Evolutionary conservation across 2,113 vertebrate species (phyloP), one percentile per base, ranked within the genome.

Genomic region (Microcebus jonahi): DNA sequence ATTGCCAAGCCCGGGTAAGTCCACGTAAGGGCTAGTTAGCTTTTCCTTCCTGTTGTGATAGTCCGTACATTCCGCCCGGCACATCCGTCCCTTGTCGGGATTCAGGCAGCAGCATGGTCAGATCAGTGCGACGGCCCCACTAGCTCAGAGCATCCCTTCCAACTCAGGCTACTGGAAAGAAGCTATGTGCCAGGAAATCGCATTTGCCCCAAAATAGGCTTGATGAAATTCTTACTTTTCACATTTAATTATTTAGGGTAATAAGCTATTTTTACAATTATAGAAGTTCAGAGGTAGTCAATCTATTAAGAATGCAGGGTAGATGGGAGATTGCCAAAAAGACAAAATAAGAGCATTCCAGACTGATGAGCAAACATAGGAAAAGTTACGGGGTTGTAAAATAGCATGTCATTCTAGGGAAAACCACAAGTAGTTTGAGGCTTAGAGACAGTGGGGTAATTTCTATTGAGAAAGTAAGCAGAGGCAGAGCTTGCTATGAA

Each of bases 271-370:
- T 88, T 87, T 80, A 82, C 20, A 87, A 96, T 17, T 67, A 82
- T 36, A 76, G 63, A 75, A 50, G 27, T 48, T 91, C 21, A 94
- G 50, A 21, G 36, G 59, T 93, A 36, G 85, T 50, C 79, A 95
- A 25, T 87, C 83, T 90, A 67, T 67, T 45, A 93, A 95, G 68
- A 94, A 97, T 89, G 50, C 3, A 14, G 15, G 25, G 48, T 15
- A 92, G n/a, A 75, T 36, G 34, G 27, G 59, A 81, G 71, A 93
- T 79, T 76, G 77, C 36, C 91, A 88, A 93, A 71, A 21, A 85
- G 76, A 97, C n/a, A 75, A 92, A 95, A 77, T 63, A 85, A 94
- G 53, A 93, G 61, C 55, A 55, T 84, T 87, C 61, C 71, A 89
- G 83, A 61, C 45, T 8, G 75, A 87, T 57, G 25, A 82, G n/a